Evolutionary conservation across 2,113 vertebrate genomes (phyloP).

Genomic region (Bothrops jararaca): DNA sequence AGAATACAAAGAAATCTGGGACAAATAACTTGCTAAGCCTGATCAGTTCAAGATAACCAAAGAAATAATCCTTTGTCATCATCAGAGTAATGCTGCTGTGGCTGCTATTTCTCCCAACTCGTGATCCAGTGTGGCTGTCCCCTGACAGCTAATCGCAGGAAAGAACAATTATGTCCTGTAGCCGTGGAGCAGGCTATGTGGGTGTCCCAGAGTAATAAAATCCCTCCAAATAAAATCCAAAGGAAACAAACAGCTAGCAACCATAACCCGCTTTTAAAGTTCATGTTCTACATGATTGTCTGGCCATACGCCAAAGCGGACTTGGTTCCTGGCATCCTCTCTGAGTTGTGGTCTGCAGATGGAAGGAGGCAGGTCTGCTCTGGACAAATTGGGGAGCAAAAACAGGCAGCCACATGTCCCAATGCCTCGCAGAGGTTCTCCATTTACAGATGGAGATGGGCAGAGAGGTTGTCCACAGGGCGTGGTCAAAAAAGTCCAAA

Average conservation of each 20-base stretch:
- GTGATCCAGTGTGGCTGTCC: not conserved
- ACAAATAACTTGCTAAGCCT: accelerated
- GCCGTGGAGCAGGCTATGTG: not conserved
- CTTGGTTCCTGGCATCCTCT: not conserved
- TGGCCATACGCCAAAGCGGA: not conserved
- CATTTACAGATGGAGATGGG: not conserved
- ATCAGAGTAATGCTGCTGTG: accelerated
- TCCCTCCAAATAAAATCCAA: not conserved
- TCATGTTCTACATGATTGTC: not conserved
- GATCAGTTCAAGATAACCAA: not conserved
- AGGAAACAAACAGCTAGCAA: not conserved
- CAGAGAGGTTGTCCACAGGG: not conserved
- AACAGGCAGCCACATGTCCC: not conserved
- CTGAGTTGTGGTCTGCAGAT: not conserved
- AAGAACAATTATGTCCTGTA: not conserved
- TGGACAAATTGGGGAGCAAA: not conserved
- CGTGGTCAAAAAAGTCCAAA: not conserved
- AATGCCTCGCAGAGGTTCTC: not conserved
- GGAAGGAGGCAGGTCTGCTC: not conserved
- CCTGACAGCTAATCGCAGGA: not conserved
- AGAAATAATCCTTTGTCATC: not conserved
- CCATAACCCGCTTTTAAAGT: not conserved
- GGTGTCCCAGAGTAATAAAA: not conserved
- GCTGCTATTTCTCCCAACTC: not conserved
- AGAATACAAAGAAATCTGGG: accelerated